Percentiles rank a stretch among this genome's conserved stretches.
phyloP scores from a whole-genome alignment of 2,797 vertebrate species.

The Euthynnus affinis region DNA sequence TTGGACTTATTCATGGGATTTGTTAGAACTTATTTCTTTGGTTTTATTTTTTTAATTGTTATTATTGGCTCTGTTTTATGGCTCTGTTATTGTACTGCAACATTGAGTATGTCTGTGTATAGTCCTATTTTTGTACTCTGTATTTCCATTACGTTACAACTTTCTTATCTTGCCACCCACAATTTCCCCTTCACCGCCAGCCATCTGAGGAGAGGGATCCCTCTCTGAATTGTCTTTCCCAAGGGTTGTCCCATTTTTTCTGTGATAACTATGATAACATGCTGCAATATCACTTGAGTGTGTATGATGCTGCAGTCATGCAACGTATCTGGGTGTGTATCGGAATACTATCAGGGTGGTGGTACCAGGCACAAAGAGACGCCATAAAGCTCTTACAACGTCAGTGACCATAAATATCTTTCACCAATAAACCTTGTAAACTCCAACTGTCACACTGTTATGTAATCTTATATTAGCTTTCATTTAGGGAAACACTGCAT shows the following conservation, averaged over 20 bases:
- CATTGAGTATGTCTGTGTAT: too few relatives aligned
- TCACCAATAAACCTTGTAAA: conserved; percentile 15
- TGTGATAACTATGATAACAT: neutral
- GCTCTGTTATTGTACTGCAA: too few relatives aligned
- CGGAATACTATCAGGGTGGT: conserved; percentile 2
- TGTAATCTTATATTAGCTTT: neutral
- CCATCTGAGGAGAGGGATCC: too few relatives aligned
- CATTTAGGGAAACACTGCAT: neutral
- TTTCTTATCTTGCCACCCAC: too few relatives aligned
- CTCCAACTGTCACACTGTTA: neutral
- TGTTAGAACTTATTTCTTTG: neutral
- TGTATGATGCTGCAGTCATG: neutral
- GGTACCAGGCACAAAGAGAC: conserved; percentile 35
- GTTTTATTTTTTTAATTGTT: neutral
- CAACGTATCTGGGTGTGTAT: neutral
- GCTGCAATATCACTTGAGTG: neutral
- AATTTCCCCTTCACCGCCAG: too few relatives aligned
- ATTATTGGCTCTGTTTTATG: neutral
- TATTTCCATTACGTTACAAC: too few relatives aligned
- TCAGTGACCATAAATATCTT: neutral
- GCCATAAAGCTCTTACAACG: neutral
- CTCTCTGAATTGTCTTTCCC: too few relatives aligned
- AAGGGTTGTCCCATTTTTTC: neutral
- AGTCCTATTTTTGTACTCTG: neutral
- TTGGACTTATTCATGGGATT: too few relatives aligned